Conservation (phyloP, 92 coral and sea anemone species). For the Bergia puertoricense region DNA sequence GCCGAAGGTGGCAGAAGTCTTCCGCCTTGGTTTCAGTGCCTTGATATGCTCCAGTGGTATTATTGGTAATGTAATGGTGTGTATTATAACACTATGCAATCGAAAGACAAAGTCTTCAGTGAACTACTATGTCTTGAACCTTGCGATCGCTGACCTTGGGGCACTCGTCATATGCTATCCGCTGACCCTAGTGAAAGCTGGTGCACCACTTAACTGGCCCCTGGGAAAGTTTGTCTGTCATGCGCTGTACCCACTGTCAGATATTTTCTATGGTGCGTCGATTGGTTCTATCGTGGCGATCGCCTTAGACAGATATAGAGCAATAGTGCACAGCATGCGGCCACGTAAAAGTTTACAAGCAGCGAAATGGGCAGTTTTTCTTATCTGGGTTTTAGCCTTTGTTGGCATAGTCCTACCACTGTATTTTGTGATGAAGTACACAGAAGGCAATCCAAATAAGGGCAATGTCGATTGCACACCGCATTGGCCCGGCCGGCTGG, state of each 20-base stretch:
- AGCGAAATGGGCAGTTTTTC: slow-evolving; percentile 80
- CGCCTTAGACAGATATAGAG: slow-evolving; percentile 84
- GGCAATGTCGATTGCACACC: slow-evolving; percentile 84
- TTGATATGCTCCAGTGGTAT: slow-evolving; percentile 79
- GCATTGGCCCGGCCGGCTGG: slow-evolving; percentile 66
- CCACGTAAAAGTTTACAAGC: slow-evolving; percentile 64
- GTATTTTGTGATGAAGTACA: slow-evolving; percentile 80
- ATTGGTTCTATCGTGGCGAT: slow-evolving; percentile 93
- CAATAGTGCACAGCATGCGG: slow-evolving; percentile 83
- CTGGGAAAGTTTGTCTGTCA: slow-evolving; percentile 78
- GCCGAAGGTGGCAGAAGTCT: slow-evolving; percentile 67
- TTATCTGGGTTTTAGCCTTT: slow-evolving; percentile 70
- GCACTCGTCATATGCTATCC: slow-evolving; percentile 81
- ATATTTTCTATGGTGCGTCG: slow-evolving; percentile 85
- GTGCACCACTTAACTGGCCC: slow-evolving; percentile 82
- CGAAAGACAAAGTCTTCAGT: slow-evolving; percentile 76
- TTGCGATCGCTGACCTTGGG: slow-evolving; percentile 83
- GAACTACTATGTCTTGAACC: slow-evolving; percentile 73
- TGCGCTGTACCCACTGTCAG: slow-evolving; percentile 76
- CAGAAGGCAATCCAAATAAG: slow-evolving; percentile 52
- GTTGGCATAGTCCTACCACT: slow-evolving; percentile 62
- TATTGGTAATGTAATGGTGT: slow-evolving; percentile 76
- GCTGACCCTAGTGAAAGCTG: slow-evolving; percentile 76
- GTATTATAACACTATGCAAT: slow-evolving; percentile 65
- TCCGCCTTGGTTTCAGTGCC: slow-evolving; percentile 75